Evolutionary conservation across 2,888 invertebrate genomes (phyloP).

Genomic region (Peribatodes rhomboidaria): DNA sequence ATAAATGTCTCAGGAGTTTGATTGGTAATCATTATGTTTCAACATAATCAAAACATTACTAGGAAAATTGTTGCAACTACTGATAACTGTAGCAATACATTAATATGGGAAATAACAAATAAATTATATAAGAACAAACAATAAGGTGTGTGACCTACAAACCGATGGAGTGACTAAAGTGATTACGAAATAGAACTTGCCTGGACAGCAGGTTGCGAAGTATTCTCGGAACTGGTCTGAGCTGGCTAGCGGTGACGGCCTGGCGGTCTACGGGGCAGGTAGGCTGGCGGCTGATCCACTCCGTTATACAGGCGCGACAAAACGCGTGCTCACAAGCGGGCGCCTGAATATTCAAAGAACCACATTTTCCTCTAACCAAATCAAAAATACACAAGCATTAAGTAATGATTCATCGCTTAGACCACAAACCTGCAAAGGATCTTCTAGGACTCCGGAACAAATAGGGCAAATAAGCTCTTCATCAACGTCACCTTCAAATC

Average conservation of each 20-base stretch:
- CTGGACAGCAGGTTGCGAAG: slow-evolving; percentile 95
- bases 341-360: slow-evolving; percentile 86
- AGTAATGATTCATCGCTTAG: background rate
- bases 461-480: slow-evolving; percentile 98
- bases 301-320: slow-evolving; percentile 96
- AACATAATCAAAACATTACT: background rate
- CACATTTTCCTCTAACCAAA: background rate
- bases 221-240: slow-evolving; percentile 97
- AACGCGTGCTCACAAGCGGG: slow-evolving; percentile 98
- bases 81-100: background rate
- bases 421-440: slow-evolving; percentile 94
- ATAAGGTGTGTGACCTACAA: slow-evolving; percentile 59
- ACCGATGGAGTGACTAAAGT: slow-evolving; percentile 34
- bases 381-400: background rate
- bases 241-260: slow-evolving; percentile 94
- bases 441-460: slow-evolving; percentile 97
- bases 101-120: slow-evolving; percentile 14
- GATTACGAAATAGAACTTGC: slow-evolving; percentile 73
- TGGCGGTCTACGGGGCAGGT: slow-evolving; percentile 98
- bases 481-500: slow-evolving; percentile 98
- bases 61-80: background rate
- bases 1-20: slow-evolving; percentile 21
- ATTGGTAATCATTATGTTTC: slow-evolving; percentile 4
- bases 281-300: slow-evolving; percentile 97
- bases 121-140: slow-evolving; percentile 53